Percentiles rank a stretch among this genome's conserved stretches.
phyloP scores from a whole-genome alignment of 2,113 vertebrate genomes.

The Gambusia holbrooki region DNA sequence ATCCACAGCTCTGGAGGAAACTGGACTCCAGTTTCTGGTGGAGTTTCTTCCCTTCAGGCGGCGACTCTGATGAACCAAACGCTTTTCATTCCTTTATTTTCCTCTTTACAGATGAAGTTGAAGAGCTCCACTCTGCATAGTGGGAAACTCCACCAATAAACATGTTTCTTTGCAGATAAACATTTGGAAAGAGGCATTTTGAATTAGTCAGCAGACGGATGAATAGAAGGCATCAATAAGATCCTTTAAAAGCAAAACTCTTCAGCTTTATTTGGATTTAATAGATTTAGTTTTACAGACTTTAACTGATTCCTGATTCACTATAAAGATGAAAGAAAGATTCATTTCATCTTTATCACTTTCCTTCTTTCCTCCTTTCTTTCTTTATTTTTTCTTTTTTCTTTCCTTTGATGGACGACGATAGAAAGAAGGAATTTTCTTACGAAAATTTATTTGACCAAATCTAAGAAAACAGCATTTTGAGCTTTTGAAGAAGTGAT shows the following conservation, averaged over 20 bases:
- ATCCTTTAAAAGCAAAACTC: background rate
- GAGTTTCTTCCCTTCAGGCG: slow-evolving; percentile 17
- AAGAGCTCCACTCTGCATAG: background rate
- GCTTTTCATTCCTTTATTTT: background rate
- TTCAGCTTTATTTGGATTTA: background rate
- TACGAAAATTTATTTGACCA: no score
- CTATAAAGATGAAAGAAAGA: no score
- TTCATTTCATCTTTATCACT: no score
- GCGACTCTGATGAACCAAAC: background rate
- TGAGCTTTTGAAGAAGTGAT: no score
- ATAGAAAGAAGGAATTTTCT: no score
- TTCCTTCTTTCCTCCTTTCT: no score
- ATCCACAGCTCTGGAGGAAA: background rate
- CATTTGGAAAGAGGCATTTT: background rate
- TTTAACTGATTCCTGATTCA: no score
- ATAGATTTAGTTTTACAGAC: no score
- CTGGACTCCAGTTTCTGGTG: background rate
- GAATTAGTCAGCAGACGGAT: background rate
- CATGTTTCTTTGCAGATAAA: no score
- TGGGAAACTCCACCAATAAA: background rate
- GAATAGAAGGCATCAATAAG: background rate
- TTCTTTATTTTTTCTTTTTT: no score
- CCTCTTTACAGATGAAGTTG: slow-evolving; percentile 11
- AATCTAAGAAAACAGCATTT: no score
- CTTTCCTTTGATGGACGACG: no score